Evolutionary conservation across 2,888 invertebrate species (phyloP), one percentile per base, ranked within the genome.

Genomic region (Meteorus colon): DNA sequence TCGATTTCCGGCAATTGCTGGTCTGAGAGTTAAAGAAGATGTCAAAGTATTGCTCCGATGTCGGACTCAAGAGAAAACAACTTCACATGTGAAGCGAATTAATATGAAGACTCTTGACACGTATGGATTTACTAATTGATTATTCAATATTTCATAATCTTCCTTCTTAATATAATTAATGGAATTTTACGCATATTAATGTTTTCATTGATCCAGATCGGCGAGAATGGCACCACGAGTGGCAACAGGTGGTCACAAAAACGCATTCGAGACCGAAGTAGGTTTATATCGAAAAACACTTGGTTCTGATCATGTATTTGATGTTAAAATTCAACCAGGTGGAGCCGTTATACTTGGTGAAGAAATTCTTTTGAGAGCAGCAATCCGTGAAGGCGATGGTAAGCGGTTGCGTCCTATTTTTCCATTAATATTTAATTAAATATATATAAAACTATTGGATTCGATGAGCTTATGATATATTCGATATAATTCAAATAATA

Each of bases 261-360:
- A 91, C 76, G 88, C 90, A 24, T 91, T 93, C 78, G 91, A 92
- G 37, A 91, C 91, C 12, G 90, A 91, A 73, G 89, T 93, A 14
- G 91, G 90, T 65, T 84, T 93, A 2, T 89, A 91, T 75, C 84
- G 92, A 41, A 91, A 90, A 76, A 88, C 88, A 0, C 86, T 90
- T n/a, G 84, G 86, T 1, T 88, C 88, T 70, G 90, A 90, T 73
- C 91, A 91, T 70, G 73, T 84, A 31, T 92, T 91, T 79, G 90
- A 91, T 24, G 87, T 90, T n/a, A 89, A 88, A 27, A 87, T 93
- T 72, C 90, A 91, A 76, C 85, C 90, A 0, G 91, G 92, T 69
- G 92, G 91, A 4, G 88, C 91, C 4, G 92, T 93, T 0, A 90
- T 91, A 75, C 85, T 93, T 62, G 93, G 93, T 4, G 93, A 93